Conservation (phyloP, 30 jellyfish, hydroid and myxozoan species). For the Mastigias papua region DNA sequence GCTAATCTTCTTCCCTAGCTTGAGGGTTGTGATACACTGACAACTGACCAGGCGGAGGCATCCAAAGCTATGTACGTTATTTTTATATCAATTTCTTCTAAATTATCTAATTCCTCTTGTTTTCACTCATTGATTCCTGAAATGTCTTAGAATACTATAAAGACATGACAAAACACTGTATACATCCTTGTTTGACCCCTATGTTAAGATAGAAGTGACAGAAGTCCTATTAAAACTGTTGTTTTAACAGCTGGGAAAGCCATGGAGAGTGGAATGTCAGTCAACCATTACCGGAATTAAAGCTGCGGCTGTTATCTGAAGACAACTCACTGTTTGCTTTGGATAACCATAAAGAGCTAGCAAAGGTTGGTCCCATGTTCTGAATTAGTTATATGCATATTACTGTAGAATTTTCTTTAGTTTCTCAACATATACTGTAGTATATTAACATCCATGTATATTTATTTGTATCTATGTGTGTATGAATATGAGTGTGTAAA, state of each 20-base stretch:
- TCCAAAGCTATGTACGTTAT: slow-evolving; percentile 88
- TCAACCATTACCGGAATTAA: slow-evolving; percentile 87
- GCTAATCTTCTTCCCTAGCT: no score
- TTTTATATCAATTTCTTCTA: neutral
- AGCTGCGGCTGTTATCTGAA: slow-evolving; percentile 90
- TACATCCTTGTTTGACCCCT: no score
- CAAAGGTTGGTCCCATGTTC: slow-evolving; percentile 52
- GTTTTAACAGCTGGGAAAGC: slow-evolving; percentile 92
- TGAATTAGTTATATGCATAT: no score
- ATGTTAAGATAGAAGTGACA: neutral
- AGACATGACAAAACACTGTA: no score
- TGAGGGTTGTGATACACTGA: slow-evolving; percentile 87
- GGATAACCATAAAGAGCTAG: slow-evolving; percentile 91
- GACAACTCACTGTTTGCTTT: slow-evolving; percentile 77
- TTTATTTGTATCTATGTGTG: no score
- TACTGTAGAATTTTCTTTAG: no score
- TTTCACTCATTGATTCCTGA: no score
- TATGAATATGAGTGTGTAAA: no score
- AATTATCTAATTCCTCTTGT: neutral
- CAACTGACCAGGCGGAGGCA: slow-evolving; percentile 98
- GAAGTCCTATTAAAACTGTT: neutral
- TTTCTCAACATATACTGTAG: no score
- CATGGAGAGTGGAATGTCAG: slow-evolving; percentile 91
- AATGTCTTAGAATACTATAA: no score
- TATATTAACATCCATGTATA: no score